Conservation (phyloP, 2,888 invertebrate species). For the Aricia artaxerxes region DNA sequence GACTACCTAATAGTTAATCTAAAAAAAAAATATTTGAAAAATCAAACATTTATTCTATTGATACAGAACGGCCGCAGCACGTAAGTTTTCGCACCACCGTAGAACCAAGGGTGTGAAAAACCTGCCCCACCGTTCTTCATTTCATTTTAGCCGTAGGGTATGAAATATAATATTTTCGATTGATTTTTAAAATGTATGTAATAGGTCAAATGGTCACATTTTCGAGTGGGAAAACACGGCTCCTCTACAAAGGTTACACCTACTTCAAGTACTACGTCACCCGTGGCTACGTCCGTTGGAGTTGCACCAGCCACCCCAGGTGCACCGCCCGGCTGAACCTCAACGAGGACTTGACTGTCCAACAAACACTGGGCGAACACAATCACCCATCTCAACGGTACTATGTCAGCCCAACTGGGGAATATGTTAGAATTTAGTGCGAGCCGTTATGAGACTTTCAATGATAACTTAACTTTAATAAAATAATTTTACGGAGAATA, state of each 20-base stretch:
- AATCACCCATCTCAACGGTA: constrained; percentile 41
- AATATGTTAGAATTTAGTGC: constrained; percentile 36
- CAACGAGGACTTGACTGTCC: constrained; percentile 35
- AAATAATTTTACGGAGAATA: too few species aligned
- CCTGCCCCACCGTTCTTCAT: background rate
- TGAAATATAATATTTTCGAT: background rate
- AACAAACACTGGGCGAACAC: constrained; percentile 35
- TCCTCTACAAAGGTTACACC: constrained; percentile 45
- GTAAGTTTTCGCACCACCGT: too few species aligned
- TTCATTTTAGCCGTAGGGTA: background rate
- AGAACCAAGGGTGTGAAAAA: too few species aligned
- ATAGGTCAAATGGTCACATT: constrained; percentile 44
- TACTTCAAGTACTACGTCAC: constrained; percentile 44
- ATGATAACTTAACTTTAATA: too few species aligned
- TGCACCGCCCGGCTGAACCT: constrained; percentile 45
- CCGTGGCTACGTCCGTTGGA: constrained; percentile 41
- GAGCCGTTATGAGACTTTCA: too few species aligned
- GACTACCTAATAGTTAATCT: too few species aligned
- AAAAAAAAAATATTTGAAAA: too few species aligned
- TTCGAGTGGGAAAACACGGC: constrained; percentile 42
- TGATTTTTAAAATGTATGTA: constrained; percentile 32
- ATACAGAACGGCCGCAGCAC: too few species aligned
- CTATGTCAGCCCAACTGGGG: constrained; percentile 40
- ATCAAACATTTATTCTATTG: too few species aligned
- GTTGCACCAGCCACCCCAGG: constrained; percentile 45